A percentile compares a stretch with the other conserved stretches of the same genome.
Evolutionary conservation across 2,797 vertebrate genomes (phyloP).

Genomic region (Sitta carolinensis): DNA sequence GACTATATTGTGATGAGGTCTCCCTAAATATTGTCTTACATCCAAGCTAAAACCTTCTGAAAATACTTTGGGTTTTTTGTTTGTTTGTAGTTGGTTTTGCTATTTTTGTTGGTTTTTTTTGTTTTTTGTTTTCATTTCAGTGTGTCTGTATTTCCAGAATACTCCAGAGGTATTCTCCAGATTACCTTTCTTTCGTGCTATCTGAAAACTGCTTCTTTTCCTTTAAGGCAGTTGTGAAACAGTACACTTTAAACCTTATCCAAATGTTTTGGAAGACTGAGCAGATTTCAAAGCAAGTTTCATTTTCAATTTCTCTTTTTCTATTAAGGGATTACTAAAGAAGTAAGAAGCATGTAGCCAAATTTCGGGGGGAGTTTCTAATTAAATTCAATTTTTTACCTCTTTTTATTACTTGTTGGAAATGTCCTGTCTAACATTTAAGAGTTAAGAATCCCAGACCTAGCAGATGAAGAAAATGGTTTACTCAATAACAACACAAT

Average conservation of each 20-base stretch:
- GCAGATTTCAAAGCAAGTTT: not conserved
- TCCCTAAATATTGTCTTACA: not conserved
- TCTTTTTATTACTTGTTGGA: not conserved
- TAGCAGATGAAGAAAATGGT: not conserved
- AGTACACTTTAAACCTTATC: not conserved
- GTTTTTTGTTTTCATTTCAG: not conserved
- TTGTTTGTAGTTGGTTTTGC: not conserved
- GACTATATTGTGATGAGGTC: not conserved
- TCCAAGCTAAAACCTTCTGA: not conserved
- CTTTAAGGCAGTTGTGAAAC: not conserved
- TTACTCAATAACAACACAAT: not conserved
- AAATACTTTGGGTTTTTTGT: not conserved
- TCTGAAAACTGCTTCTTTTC: conserved; percentile 19
- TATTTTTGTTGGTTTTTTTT: not conserved
- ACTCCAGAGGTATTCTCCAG: not conserved
- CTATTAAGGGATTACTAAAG: not conserved
- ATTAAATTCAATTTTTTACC: not conserved
- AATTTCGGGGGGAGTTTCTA: not conserved
- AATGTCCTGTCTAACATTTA: not conserved
- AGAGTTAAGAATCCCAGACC: not conserved
- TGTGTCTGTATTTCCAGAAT: not conserved
- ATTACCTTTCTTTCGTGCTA: not conserved
- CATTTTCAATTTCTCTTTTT: not conserved
- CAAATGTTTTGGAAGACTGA: not conserved
- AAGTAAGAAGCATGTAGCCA: not conserved